Base-by-base conservation (phyloP, 2,888 invertebrate species). In the Marasmarcha lunaedactyla region DNA sequence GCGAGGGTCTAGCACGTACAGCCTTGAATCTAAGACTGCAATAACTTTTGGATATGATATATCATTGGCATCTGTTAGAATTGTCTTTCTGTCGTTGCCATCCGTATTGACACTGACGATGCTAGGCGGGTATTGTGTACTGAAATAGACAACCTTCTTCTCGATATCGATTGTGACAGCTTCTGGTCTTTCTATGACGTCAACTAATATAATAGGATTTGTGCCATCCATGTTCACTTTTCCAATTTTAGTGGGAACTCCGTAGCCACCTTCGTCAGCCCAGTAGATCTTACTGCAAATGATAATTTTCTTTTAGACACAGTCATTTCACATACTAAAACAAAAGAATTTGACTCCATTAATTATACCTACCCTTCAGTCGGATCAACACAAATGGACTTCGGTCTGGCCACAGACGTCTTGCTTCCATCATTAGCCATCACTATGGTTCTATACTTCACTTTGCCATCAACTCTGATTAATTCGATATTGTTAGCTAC, bases 221-320 rank as follows among this genome's bases (percentile, higher is more conserved):
- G 89, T 87, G 1, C 99, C 98, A 63, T 97, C 97, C 95, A 99
- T 95, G 60, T 95, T 93, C 0, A 94, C 95, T 53, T 90, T 91
- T 0, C 89, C 94, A 20, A 98, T 90, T 71, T 98, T 98, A 0
- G 91, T 86, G 0, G 94, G 93, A 0, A 96, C 93, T 1, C 94
- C 95, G 44, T 85, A 90, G 6, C 95, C 96, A 7, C 98, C 98
- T 50, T 94, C 93, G 61, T 99, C 99, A 7, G 97, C 88, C 98
- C 98, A 99, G 77, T 95, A 99, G 15, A 97, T 73, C 76, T 92
- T 91, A 20, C 90, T 90, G 66, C 35, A 73, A 63, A 37, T 47
- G 51, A 51, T 38, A 39, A n/a, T n/a, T n/a, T n/a, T n/a, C n/a
- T n/a, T n/a, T n/a, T n/a, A n/a, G n/a, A n/a, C n/a, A 42, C 15